Evolutionary conservation across 2,888 invertebrate species (phyloP), one percentile per base, ranked within the genome.

Genomic region (Drosophila subsilvestris): DNA sequence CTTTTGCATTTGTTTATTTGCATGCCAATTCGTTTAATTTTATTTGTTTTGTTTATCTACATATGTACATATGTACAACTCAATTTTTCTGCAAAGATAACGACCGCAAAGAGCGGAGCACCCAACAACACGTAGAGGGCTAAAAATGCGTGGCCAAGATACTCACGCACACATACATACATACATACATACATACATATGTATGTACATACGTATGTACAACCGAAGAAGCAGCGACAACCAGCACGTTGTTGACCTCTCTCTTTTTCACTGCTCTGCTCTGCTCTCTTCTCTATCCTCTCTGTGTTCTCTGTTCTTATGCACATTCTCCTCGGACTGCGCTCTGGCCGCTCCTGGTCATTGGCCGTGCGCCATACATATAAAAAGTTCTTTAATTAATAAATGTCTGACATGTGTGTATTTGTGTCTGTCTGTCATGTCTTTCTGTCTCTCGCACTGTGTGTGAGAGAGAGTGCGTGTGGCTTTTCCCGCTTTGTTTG

Each of bases 1-100:
- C 66, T 48, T 32, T 47, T 70, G 44, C 67, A 55, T 71, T 79
- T 79, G 74, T 80, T 85, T 80, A 82, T 80, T 82, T 80, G 74
- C 62, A 70, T 74, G 74, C 67, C 82, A 85, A 79, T 82, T 82
- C 77, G 51, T 57, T 56, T 56, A 69, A 55, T 44, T 51, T 12
- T 29, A 1, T 17, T 49, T 17, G 25, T 55, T 72, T 63, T 79
- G 74, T 80, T 82, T 74, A 75, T 82, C 67, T 73, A n/a, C n/a
- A n/a, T n/a, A n/a, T n/a, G n/a, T n/a, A n/a, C n/a, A n/a, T n/a
- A n/a, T 12, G 32, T n/a, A 76, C 70, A 75, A 74, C 75, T 74
- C 74, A 78, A 75, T 76, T 73, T 65, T 53, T 42, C 42, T 65
- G 65, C 48, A n/a, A 37, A 45, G 22, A 61, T 32, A 55, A 18